Conservation (phyloP, 1,140 invertebrate genomes). For the Aplysia californica region DNA sequence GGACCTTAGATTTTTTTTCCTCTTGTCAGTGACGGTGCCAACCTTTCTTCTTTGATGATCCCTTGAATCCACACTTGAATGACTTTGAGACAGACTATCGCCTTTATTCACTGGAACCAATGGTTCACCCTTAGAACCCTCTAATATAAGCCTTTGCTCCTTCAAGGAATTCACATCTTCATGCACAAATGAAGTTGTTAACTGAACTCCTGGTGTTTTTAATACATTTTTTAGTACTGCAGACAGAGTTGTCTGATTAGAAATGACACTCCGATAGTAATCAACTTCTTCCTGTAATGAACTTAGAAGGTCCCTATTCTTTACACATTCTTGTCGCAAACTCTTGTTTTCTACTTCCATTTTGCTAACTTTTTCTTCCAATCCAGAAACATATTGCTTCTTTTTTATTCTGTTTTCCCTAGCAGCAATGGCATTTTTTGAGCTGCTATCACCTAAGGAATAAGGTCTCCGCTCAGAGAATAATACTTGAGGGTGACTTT, state of each 20-base stretch:
- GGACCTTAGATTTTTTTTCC: not conserved
- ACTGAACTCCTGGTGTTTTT: slow-evolving; percentile 37
- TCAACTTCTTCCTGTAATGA: slow-evolving; percentile 34
- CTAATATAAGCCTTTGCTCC: not conserved
- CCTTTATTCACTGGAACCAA: not conserved
- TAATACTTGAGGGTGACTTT: too few species aligned
- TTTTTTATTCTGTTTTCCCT: slow-evolving; percentile 45
- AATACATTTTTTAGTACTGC: slow-evolving; percentile 39
- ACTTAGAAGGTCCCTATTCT: slow-evolving; percentile 6
- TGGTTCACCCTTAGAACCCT: not conserved
- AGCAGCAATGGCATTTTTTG: slow-evolving; percentile 46
- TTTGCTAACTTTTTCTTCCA: slow-evolving; percentile 34
- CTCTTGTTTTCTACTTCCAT: slow-evolving; percentile 34
- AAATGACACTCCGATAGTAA: slow-evolving; percentile 45
- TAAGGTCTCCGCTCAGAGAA: too few species aligned
- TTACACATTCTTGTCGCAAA: slow-evolving; percentile 21
- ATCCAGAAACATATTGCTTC: slow-evolving; percentile 40
- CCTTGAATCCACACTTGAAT: too few species aligned
- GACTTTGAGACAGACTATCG: not conserved
- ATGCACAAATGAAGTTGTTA: slow-evolving; percentile 20
- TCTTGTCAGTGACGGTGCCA: not conserved
- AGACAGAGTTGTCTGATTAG: slow-evolving; percentile 42
- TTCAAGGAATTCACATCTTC: too few species aligned
- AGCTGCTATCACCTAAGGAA: too few species aligned
- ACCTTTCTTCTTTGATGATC: slow-evolving; percentile 1